Evolutionary conservation across 2,113 vertebrate genomes (phyloP).

Genomic region (Chaetodon auriga): DNA sequence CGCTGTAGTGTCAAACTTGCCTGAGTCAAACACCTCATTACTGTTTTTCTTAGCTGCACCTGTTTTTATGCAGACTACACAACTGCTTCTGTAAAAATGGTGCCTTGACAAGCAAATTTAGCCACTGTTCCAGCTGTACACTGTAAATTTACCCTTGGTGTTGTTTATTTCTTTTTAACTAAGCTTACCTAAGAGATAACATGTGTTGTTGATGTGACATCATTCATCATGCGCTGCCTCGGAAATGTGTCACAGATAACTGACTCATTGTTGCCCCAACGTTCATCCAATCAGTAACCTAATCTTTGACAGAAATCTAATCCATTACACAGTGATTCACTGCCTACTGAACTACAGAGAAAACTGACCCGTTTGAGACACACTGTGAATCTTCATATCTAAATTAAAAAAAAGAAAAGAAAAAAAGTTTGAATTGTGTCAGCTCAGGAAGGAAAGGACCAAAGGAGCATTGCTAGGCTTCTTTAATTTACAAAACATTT

Average conservation of each 20-base stretch:
- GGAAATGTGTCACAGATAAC: conserved; percentile 40
- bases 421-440: neutral
- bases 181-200: conserved; percentile 8
- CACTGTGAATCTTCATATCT: conserved; percentile 26
- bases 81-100: neutral
- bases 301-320: conserved; percentile 59
- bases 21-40: neutral
- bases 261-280: conserved; percentile 48
- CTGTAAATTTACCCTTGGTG: neutral
- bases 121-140: neutral
- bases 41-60: conserved; percentile 2
- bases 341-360: conserved; percentile 29
- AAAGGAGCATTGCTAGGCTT: neutral
- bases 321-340: conserved; percentile 49
- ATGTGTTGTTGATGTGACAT: conserved; percentile 33
- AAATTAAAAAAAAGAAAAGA: neutral
- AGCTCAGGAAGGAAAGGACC: too few relatives aligned
- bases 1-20: too few relatives aligned
- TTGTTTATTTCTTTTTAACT: neutral
- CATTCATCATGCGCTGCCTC: conserved; percentile 32
- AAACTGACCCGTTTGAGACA: conserved; percentile 21
- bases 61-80: neutral
- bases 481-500: neutral
- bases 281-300: conserved; percentile 43
- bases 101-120: neutral